Evolutionary conservation across 2,113 vertebrate genomes (phyloP).

Genomic region (Syrrhaptes paradoxus): DNA sequence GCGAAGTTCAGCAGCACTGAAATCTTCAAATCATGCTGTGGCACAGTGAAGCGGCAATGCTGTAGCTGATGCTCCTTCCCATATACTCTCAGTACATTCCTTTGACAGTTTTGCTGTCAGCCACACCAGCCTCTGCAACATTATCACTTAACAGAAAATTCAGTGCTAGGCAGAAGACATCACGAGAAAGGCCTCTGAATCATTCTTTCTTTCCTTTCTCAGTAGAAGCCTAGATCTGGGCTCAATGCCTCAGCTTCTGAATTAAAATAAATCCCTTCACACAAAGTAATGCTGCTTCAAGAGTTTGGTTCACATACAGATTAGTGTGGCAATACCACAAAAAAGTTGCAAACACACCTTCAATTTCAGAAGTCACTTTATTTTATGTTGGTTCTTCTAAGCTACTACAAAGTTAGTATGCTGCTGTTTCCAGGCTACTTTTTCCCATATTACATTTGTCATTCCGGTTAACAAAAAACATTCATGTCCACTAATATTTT

Average conservation of each 20-base stretch:
- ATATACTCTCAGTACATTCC: background rate
- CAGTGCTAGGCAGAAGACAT: background rate
- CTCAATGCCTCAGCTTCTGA: background rate
- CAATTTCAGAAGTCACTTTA: background rate
- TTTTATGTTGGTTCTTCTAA: background rate
- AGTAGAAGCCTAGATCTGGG: background rate
- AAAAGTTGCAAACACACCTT: background rate
- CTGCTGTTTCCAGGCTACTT: background rate
- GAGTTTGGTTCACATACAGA: background rate
- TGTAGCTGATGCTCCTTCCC: background rate
- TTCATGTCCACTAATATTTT: background rate
- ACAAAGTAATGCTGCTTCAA: background rate
- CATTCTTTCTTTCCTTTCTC: background rate
- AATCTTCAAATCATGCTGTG: background rate
- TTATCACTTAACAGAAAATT: background rate
- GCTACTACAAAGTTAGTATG: background rate
- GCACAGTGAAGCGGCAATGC: fast-evolving
- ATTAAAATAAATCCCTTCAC: background rate
- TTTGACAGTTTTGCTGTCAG: background rate
- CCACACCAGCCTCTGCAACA: background rate
- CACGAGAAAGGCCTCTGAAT: background rate
- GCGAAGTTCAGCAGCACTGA: background rate
- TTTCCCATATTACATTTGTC: background rate
- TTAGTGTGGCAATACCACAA: background rate
- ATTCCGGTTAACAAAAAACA: background rate